phyloP scores from a whole-genome alignment of 2,888 invertebrate genomes.

The Apodemia zela region DNA sequence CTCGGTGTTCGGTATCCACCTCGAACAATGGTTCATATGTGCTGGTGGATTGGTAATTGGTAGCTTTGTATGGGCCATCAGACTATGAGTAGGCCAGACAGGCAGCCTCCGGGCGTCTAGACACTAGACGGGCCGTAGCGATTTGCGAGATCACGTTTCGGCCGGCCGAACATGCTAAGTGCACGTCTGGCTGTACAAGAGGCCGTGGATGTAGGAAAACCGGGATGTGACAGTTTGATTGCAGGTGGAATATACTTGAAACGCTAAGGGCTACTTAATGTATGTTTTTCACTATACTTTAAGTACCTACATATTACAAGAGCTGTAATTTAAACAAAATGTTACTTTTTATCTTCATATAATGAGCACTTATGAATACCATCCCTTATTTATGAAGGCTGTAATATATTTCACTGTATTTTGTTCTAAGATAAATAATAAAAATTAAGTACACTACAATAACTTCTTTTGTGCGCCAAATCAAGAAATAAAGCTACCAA shows the following conservation, averaged over 20 bases:
- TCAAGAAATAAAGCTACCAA: too few species aligned
- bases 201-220: constrained; percentile 31
- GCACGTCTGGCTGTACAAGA: constrained; percentile 55
- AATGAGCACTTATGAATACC: neutral
- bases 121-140: constrained; percentile 53
- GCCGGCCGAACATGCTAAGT: constrained; percentile 70
- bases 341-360: neutral
- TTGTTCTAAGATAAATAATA: too few species aligned
- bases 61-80: constrained; percentile 56
- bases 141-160: constrained; percentile 74
- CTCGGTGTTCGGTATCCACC: neutral
- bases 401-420: too few species aligned
- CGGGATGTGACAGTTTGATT: constrained; percentile 37
- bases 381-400: neutral
- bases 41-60: constrained; percentile 52
- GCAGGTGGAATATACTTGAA: constrained; percentile 18
- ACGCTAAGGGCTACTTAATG: constrained; percentile 19
- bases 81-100: constrained; percentile 53
- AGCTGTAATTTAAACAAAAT: neutral
- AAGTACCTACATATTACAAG: neutral
- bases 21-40: constrained; percentile 24
- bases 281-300: constrained; percentile 12
- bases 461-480: too few species aligned
- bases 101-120: constrained; percentile 64
- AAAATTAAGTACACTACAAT: too few species aligned